Base-by-base conservation (phyloP, 2,888 invertebrate genomes). In the Crioceris asparagi region DNA sequence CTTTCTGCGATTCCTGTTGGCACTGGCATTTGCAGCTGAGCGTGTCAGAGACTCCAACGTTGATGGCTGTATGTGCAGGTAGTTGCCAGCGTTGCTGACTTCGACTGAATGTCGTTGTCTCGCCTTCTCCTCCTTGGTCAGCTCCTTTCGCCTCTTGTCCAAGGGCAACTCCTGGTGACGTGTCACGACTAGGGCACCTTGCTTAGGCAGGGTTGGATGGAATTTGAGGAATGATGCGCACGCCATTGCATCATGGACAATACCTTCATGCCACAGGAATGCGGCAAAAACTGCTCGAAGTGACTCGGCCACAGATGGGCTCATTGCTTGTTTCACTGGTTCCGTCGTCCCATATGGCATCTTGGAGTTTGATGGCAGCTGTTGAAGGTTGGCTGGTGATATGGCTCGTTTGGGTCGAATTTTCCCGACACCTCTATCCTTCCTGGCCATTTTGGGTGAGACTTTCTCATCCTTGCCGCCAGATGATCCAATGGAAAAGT, bases 191-290 rank as follows among this genome's bases (percentile, higher is more conserved):
- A 78, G 67, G 51, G 70, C 84, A 46, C 73, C 83, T 56, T 82
- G 79, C 57, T 90, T 90, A 12, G 88, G 85, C 41, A 90, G 62
- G 18, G 78, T 77, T 1, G 90, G 91, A 62, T 90, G 86, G 59
- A 96, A 96, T 65, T 93, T 93, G 6, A 97, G 71, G 60, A 91
- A 97, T 1, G 94, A 90, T 0, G 96, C 92, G 59, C 93, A 94
- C 0, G 96, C 93, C 81, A 97, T 96, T 4, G 96, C 93, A 61
- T 97, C 96, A 60, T 94, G 93, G 0, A 96, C 93, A 31, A 96
- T 81, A 72, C 74, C 88, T 67, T 96, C 94, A 59, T 97, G 96
- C 94, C 96, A 97, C 2, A 97, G 67, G 52, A 96, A 80, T 1
- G 96, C 92, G 0, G 96, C 94, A 64, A 97, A 97, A 4, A 93